phyloP scores from a whole-genome alignment of 2,888 invertebrate species.

The Catotricha subobsoleta region DNA sequence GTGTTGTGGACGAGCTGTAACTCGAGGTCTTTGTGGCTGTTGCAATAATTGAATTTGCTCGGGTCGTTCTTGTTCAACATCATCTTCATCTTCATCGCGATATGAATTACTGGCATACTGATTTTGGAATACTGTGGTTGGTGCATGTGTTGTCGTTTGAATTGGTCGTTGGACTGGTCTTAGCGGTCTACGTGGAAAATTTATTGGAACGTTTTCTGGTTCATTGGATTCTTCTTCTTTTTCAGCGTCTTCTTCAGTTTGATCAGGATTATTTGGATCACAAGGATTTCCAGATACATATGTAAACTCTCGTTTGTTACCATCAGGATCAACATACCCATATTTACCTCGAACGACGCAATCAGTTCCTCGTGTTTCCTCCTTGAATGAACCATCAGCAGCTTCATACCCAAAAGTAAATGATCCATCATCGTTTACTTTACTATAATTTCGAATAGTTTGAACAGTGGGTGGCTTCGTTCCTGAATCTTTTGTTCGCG shows the following conservation, averaged over 20 bases:
- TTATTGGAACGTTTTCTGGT: constrained; percentile 41
- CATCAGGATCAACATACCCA: constrained; percentile 72
- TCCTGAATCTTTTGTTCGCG: constrained; percentile 37
- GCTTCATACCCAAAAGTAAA: constrained; percentile 41
- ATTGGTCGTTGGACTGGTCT: constrained; percentile 25
- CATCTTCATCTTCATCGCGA: constrained; percentile 39
- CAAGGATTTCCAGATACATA: constrained; percentile 76
- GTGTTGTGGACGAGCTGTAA: constrained; percentile 16
- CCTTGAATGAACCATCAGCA: constrained; percentile 72
- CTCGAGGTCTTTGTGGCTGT: constrained; percentile 26
- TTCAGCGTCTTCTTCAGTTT: constrained; percentile 39
- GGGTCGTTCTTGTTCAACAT: constrained; percentile 38
- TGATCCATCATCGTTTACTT: constrained; percentile 41
- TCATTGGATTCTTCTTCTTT: constrained; percentile 36
- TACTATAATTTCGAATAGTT: constrained; percentile 67
- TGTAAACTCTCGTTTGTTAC: constrained; percentile 69
- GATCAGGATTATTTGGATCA: constrained; percentile 63
- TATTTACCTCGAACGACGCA: constrained; percentile 76
- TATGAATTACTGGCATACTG: constrained; percentile 35
- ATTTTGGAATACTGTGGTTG: constrained; percentile 54
- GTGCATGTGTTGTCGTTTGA: constrained; percentile 33
- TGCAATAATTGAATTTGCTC: constrained; percentile 30
- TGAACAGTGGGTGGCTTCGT: constrained; percentile 56
- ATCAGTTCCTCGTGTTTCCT: constrained; percentile 69
- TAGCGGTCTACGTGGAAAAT: constrained; percentile 39